phyloP scores from a whole-genome alignment of 2,113 vertebrate genomes.

The Brachyhypopomus occidentalis region DNA sequence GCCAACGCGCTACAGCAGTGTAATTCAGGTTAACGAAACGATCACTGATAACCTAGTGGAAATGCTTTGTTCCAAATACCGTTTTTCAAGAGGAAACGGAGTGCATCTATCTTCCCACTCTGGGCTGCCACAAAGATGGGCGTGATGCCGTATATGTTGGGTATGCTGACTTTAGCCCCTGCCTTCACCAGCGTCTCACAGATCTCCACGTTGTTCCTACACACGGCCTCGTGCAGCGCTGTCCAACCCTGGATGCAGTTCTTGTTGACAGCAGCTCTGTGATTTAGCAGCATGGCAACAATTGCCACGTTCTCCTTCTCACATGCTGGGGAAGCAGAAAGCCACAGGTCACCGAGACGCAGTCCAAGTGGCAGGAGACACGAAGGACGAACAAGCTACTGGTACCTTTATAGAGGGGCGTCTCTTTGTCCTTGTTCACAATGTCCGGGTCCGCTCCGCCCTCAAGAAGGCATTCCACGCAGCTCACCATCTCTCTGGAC shows the following conservation, averaged over 20 bases:
- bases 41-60: background rate
- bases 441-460: slow-evolving; percentile 82
- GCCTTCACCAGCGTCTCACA: slow-evolving; percentile 79
- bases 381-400: background rate
- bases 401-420: slow-evolving; percentile 83
- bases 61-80: slow-evolving; percentile 41
- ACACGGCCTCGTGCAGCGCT: slow-evolving; percentile 82
- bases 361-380: background rate
- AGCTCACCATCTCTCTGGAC: slow-evolving; percentile 72
- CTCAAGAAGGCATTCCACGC: slow-evolving; percentile 76
- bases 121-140: slow-evolving; percentile 86
- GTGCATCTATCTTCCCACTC: slow-evolving; percentile 79
- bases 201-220: slow-evolving; percentile 80
- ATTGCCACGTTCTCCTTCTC: slow-evolving; percentile 80
- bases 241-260: slow-evolving; percentile 85
- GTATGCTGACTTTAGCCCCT: slow-evolving; percentile 80
- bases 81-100: slow-evolving; percentile 77
- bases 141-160: slow-evolving; percentile 81
- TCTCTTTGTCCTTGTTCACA: slow-evolving; percentile 81
- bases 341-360: background rate
- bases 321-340: slow-evolving; percentile 70
- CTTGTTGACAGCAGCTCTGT: slow-evolving; percentile 79
- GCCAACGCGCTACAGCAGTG: background rate
- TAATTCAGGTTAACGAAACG: background rate
- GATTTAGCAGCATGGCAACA: slow-evolving; percentile 73